Base-by-base conservation (phyloP, 1,140 invertebrate species). In the Drosophila simulans region DNA sequence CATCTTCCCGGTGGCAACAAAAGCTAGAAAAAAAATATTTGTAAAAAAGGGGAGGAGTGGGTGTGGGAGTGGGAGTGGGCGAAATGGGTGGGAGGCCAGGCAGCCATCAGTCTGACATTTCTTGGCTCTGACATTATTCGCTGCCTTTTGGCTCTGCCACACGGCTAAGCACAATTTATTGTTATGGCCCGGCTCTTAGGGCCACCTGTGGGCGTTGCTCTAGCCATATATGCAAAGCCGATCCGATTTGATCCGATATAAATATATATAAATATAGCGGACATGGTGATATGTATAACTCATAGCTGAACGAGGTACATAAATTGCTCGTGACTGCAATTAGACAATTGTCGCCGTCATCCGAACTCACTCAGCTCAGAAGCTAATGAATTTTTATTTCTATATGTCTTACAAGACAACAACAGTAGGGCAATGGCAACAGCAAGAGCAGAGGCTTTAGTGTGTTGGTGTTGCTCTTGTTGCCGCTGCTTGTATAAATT, bases 301-400 rank as follows among this genome's bases (percentile, higher is more conserved):
- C 84, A 86, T 86, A 70, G 66, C 70, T 68, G 70, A 79, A 64
- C 68, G 65, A 84, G 78, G 64, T 79, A 86, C 84, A 89, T 89
- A 84, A 89, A 89, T 89, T 89, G 84, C 85, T 89, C 84, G 84
- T 89, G 84, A 89, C 85, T 89, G 77, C 84, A 89, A 89, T 89
- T 89, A 89, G 80, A 89, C 84, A 74, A 84, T 84, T 84, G 81
- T 84, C 77, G 77, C 82, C 78, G 80, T 84, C 81, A 81, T 83
- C 70, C 72, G 65, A 83, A 82, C 63, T 69, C 78, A 78, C 74
- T 63, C 83, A 65, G 63, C 55, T 63, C 75, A 74, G 60, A 70
- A 83, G 72, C 80, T 89, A 88, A 88, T 88, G 84, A 88, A 79
- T 88, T 88, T 88, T 84, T 84, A 89, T 89, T 89, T 80, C 79